Conservation (phyloP, 1,140 invertebrate genomes). For the Papilio machaon region DNA sequence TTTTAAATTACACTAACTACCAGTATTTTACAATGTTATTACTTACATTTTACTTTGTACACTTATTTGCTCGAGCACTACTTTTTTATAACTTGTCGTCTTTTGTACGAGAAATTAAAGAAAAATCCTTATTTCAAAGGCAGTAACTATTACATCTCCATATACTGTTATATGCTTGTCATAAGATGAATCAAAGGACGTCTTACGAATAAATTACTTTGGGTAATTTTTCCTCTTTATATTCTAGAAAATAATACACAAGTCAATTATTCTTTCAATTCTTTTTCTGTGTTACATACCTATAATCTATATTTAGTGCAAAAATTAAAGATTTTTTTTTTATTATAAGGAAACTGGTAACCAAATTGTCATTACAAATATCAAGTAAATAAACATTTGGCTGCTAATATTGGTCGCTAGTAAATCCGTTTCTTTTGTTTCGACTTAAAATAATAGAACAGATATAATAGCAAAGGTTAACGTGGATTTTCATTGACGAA, state of each 20-base stretch:
- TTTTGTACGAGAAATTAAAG: no score
- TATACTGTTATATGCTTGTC: neutral
- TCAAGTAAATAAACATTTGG: no score
- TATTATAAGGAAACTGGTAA: no score
- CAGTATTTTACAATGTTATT: slow-evolving; percentile 8
- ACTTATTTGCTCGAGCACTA: neutral
- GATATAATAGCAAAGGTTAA: no score
- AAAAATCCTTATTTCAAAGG: no score
- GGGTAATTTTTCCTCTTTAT: neutral
- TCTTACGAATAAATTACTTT: neutral
- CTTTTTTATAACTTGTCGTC: neutral
- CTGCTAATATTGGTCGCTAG: no score
- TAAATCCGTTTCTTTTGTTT: no score
- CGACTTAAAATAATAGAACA: no score
- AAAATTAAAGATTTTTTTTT: no score
- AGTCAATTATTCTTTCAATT: neutral
- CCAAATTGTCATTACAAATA: no score
- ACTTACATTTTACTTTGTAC: slow-evolving; percentile 10
- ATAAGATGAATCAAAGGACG: slow-evolving; percentile 4
- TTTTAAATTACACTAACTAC: neutral
- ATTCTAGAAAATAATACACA: neutral
- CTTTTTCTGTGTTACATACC: no score
- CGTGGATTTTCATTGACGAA: neutral
- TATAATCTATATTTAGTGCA: no score
- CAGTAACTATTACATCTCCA: neutral